Base-by-base conservation (phyloP, 2,888 invertebrate genomes). In the Apamea anceps region DNA sequence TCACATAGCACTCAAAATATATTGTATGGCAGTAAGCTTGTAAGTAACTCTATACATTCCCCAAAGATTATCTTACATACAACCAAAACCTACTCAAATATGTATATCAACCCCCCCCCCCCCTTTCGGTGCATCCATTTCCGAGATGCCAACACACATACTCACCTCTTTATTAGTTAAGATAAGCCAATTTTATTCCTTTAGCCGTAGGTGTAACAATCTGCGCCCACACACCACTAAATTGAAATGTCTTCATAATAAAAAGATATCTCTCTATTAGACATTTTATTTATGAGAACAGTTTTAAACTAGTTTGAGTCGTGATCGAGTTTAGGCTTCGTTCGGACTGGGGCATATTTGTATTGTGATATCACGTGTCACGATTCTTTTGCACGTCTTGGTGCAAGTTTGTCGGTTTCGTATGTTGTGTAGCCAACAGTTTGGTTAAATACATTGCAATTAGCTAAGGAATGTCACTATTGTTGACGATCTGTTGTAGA, bases 241-340 rank as follows among this genome's bases (percentile, higher is more conserved):
- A 88, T 85, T 87, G 88, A 86, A 90, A 92, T 87, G 91, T 91
- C 92, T 92, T 92, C 87, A 92, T 92, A 90, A 86, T 88, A 89
- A 85, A 86, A 85, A 86, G 62, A 87, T 83, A 87, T 86, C 82
- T 85, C 71, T 85, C 54, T 77, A 81, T 85, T 62, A 85, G 70
- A 60, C 5, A 62, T 78, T 84, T 89, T 87, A 87, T 88, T 87
- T 87, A 87, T 78, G 75, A 62, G 70, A 71, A 51, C 70, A 67
- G 45, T 74, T 74, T 28, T 7, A 32, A 81, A 85, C 77, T 67
- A 63, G 77, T 87, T 85, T 74, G 68, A 6, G 18, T 68, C 42
- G 28, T 25, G 42, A 15, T 81, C 42, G 42, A 70, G 63, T 65
- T 79, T n/a, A 72, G 73, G 81, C 28, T 51, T 4, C 15, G 51